phyloP scores from a whole-genome alignment of 2,113 vertebrate genomes.

The Thalassoma bifasciatum region DNA sequence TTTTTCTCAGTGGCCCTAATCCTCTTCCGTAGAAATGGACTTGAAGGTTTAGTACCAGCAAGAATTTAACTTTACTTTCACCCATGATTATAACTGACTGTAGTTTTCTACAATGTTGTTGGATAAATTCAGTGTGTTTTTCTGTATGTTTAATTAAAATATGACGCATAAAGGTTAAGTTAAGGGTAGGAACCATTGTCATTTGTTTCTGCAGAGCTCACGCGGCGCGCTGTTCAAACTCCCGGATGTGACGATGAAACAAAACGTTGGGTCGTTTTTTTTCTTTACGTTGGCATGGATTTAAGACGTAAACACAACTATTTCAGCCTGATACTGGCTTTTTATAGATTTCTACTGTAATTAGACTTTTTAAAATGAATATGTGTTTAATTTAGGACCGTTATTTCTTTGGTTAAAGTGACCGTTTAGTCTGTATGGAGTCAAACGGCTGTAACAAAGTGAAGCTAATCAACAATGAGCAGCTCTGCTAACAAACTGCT shows the following conservation, averaged over 20 bases:
- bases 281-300: slow-evolving; percentile 47
- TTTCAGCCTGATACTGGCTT: fast-evolving
- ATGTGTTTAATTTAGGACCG: background rate
- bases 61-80: too few species aligned
- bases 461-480: slow-evolving; percentile 6
- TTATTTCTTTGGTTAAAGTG: background rate
- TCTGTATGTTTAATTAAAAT: too few species aligned
- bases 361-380: background rate
- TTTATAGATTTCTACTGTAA: background rate
- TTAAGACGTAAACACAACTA: slow-evolving; percentile 22
- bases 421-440: fast-evolving
- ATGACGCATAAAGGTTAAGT: too few species aligned
- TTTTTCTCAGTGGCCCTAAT: too few species aligned
- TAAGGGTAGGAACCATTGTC: slow-evolving; percentile 6
- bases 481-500: background rate
- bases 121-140: too few species aligned
- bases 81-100: too few species aligned
- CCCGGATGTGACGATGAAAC: slow-evolving; percentile 73
- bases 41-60: too few species aligned
- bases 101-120: too few species aligned
- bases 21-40: too few species aligned
- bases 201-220: background rate
- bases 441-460: background rate
- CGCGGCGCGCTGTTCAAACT: slow-evolving; percentile 71
- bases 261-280: background rate